These are phyloP conservation scores for Chrysemys picta DNA, from an alignment of 2,113 vertebrate species.

Conservation along the genomic window DNA sequence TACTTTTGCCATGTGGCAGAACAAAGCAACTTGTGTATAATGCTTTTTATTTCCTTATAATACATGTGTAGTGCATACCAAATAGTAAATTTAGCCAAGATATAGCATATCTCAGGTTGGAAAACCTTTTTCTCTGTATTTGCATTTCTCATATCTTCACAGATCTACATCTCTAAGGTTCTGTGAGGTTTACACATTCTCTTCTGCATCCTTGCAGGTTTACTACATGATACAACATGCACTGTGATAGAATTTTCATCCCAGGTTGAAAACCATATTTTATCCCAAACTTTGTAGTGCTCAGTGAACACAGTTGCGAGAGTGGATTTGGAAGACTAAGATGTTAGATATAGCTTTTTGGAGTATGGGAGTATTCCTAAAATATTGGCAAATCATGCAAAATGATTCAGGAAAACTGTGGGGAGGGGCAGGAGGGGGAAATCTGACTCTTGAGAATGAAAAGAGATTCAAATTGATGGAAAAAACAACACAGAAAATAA, in stretches of 20 bases:
- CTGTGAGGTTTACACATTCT: slow-evolving; percentile 2
- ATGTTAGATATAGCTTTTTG: background rate
- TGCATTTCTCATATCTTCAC: background rate
- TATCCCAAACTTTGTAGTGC: background rate
- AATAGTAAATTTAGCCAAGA: slow-evolving; percentile 9
- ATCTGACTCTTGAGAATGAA: slow-evolving; percentile 26
- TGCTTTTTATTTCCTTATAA: slow-evolving; percentile 26
- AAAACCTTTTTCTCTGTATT: background rate
- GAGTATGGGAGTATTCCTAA: background rate
- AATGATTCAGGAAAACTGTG: slow-evolving; percentile 15
- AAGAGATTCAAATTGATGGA: slow-evolving; percentile 23
- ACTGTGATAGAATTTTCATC: slow-evolving; percentile 2
- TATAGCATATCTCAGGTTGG: background rate
- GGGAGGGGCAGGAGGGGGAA: background rate
- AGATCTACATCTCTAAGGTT: background rate
- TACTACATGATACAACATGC: background rate
- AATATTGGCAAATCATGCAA: background rate
- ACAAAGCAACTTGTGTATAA: background rate
- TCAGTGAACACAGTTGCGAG: background rate
- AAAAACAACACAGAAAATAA: background rate
- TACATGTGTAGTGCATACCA: background rate
- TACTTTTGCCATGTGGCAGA: background rate
- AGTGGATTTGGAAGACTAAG: slow-evolving; percentile 31
- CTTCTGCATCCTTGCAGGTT: background rate
- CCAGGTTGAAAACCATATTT: slow-evolving; percentile 3